These are phyloP conservation scores for Haplotaxodon microlepis DNA, from an alignment of 2,113 vertebrate genomes.

Conservation along the genomic window DNA sequence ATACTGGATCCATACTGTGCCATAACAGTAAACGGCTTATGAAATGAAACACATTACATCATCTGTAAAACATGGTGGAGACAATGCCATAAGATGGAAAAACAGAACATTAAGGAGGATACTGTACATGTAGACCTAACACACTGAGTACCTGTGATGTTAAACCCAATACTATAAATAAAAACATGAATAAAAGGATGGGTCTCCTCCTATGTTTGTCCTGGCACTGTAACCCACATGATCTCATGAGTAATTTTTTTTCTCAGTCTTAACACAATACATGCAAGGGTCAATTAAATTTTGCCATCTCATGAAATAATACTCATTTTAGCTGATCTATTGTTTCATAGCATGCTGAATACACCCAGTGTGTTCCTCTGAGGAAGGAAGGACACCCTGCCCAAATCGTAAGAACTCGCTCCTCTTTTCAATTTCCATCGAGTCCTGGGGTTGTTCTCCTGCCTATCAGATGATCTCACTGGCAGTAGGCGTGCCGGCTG, in stretches of 20 bases:
- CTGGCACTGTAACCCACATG: not conserved
- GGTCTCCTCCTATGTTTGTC: not conserved
- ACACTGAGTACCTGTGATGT: not conserved
- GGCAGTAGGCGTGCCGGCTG: not conserved
- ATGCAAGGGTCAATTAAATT: conserved; percentile 31
- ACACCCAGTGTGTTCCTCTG: conserved; percentile 66
- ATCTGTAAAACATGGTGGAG: not conserved
- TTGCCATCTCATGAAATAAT: conserved; percentile 52
- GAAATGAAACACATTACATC: not conserved
- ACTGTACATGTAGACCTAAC: not conserved
- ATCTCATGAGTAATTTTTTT: conserved; percentile 3
- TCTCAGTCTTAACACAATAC: not conserved
- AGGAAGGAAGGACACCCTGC: conserved; percentile 72
- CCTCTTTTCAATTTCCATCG: conserved; percentile 47
- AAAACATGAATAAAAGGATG: not conserved
- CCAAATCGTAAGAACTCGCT: conserved; percentile 51
- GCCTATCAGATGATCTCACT: conserved; percentile 34
- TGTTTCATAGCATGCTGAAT: conserved; percentile 38
- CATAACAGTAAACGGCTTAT: not conserved
- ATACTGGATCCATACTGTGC: not conserved
- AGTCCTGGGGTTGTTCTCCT: conserved; percentile 30
- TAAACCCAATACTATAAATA: not conserved
- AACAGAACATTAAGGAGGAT: not conserved
- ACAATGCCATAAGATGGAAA: not conserved
- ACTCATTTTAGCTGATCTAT: conserved; percentile 45